These are phyloP conservation scores for Bicyclus anynana DNA, from an alignment of 1,140 invertebrate species.

Conservation along the genomic window DNA sequence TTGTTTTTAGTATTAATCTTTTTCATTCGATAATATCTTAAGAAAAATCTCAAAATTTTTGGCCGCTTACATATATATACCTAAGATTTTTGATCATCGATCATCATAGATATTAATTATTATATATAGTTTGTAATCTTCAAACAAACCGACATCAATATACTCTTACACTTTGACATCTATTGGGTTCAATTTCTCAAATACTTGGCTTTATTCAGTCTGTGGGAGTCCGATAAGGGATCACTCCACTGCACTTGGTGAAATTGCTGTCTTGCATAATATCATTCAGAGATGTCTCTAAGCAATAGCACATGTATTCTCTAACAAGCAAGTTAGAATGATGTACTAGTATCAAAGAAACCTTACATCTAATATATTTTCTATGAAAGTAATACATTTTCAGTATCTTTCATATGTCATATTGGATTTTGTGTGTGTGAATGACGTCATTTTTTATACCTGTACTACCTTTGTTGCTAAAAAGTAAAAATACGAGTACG, in stretches of 20 bases:
- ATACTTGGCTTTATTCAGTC: constrained; percentile 56
- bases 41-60: too few species aligned
- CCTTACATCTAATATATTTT: not conserved
- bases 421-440: not conserved
- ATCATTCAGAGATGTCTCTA: constrained; percentile 14
- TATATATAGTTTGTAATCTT: too few species aligned
- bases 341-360: not conserved
- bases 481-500: too few species aligned
- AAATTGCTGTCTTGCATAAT: constrained; percentile 54
- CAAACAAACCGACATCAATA: too few species aligned
- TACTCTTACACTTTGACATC: constrained; percentile 11
- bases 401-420: not conserved
- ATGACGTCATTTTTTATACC: too few species aligned
- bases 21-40: too few species aligned
- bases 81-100: too few species aligned
- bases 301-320: constrained; percentile 1
- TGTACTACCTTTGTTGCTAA: too few species aligned
- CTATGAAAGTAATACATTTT: not conserved
- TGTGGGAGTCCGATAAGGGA: constrained; percentile 62
- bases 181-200: constrained; percentile 40
- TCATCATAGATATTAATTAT: too few species aligned
- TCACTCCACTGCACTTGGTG: constrained; percentile 43
- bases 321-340: not conserved
- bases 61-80: too few species aligned
- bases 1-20: too few species aligned